These are phyloP conservation scores for Cydia fagiglandana DNA, from an alignment of 1,140 invertebrate genomes.

Conservation along the genomic window DNA sequence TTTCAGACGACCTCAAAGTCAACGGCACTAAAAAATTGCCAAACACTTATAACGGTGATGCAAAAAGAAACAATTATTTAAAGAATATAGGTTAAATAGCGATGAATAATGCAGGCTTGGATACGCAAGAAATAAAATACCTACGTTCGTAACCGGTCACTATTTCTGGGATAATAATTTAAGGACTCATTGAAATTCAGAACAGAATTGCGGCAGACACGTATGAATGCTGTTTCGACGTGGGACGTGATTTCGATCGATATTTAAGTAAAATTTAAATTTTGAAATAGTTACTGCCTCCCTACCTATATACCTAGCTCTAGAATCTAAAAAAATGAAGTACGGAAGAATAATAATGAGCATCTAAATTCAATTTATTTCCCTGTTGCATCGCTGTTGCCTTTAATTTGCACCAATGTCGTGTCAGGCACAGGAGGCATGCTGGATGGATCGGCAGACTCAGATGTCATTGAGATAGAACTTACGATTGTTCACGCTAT, in stretches of 20 bases:
- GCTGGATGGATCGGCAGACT: constrained; percentile 49
- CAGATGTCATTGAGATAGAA: constrained; percentile 70
- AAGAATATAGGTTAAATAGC: constrained; percentile 29
- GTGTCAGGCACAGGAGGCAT: constrained; percentile 33
- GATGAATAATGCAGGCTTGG: constrained; percentile 23
- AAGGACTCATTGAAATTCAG: constrained; percentile 22
- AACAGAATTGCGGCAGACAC: constrained; percentile 26
- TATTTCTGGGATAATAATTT: constrained; percentile 30
- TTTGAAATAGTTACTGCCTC: neutral
- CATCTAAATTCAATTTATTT: neutral
- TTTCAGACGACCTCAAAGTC: neutral
- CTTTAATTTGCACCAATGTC: neutral
- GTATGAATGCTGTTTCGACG: constrained; percentile 10
- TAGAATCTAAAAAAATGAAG: neutral
- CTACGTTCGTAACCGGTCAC: constrained; percentile 14
- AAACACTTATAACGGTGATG: constrained; percentile 12
- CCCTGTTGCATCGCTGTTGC: neutral
- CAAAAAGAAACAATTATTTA: constrained; percentile 2
- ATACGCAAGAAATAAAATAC: constrained; percentile 7
- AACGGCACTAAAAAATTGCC: constrained; percentile 13
- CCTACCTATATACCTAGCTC: neutral
- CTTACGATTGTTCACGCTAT: constrained; percentile 46
- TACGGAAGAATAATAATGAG: neutral
- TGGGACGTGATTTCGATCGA: neutral
- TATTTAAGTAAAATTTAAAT: neutral